phyloP scores from a whole-genome alignment of 2,888 invertebrate species.

The Flabesymbios commensalis region DNA sequence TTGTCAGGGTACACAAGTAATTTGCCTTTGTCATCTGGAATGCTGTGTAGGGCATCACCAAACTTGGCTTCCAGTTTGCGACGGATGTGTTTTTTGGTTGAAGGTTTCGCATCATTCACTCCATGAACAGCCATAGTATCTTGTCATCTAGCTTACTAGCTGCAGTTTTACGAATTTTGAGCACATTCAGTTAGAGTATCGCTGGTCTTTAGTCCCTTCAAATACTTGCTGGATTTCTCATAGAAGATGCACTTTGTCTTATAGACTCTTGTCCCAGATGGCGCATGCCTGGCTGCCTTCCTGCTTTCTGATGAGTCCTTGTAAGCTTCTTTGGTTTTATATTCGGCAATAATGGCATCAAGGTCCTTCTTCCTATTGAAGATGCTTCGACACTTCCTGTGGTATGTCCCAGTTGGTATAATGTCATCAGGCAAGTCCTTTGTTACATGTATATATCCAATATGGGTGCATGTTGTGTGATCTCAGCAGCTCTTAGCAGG shows the following conservation, averaged over 20 bases:
- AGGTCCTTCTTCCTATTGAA: background rate
- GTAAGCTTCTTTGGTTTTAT: no score
- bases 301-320: no score
- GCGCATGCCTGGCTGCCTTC: no score
- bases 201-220: background rate
- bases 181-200: background rate
- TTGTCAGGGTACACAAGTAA: background rate
- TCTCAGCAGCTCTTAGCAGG: no score
- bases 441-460: no score
- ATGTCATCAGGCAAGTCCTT: no score
- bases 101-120: background rate
- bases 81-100: background rate
- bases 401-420: no score
- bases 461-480: no score
- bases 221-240: background rate
- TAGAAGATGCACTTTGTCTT: background rate
- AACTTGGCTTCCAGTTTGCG: background rate
- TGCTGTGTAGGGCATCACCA: background rate
- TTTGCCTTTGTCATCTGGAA: background rate
- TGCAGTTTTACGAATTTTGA: background rate
- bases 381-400: background rate
- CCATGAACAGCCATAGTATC: background rate
- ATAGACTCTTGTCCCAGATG: no score
- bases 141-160: background rate
- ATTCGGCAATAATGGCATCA: background rate